Conservation (phyloP, 2,797 vertebrate species). For the Octomys mimax region DNA sequence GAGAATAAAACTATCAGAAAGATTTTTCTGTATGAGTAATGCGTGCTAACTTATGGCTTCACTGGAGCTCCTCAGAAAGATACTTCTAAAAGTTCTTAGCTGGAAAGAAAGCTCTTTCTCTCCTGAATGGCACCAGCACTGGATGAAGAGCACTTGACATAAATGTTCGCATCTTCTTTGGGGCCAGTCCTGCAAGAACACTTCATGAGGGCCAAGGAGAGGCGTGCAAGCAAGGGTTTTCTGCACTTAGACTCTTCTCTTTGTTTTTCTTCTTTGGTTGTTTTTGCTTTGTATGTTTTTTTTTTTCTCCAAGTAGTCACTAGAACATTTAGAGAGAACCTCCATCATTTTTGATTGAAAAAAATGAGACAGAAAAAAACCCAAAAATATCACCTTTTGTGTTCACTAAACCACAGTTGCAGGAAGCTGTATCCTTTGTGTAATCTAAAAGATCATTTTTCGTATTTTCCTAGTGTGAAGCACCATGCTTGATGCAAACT, state of each 20-base stretch:
- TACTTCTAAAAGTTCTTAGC: background rate
- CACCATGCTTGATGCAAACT: background rate
- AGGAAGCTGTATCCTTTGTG: background rate
- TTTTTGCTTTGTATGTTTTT: background rate
- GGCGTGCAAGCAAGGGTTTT: background rate
- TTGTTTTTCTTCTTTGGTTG: background rate
- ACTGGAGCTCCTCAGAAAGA: background rate
- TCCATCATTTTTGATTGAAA: background rate
- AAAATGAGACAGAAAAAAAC: background rate
- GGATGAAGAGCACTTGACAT: background rate
- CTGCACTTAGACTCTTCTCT: background rate
- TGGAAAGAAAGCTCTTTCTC: background rate
- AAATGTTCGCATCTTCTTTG: background rate
- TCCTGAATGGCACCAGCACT: background rate
- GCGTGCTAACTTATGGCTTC: too few relatives aligned
- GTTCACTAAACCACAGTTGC: background rate
- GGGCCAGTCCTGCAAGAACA: accelerated
- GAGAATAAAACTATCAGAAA: slow-evolving; percentile 48
- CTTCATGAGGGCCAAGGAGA: background rate
- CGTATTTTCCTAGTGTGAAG: background rate
- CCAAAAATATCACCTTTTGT: background rate
- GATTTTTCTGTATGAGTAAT: background rate
- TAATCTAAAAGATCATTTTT: background rate
- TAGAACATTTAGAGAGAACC: background rate
- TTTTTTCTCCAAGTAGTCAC: background rate